Evolutionary conservation across 2,113 vertebrate species (phyloP), one percentile per base, ranked within the genome.

Genomic region (Apus apus): DNA sequence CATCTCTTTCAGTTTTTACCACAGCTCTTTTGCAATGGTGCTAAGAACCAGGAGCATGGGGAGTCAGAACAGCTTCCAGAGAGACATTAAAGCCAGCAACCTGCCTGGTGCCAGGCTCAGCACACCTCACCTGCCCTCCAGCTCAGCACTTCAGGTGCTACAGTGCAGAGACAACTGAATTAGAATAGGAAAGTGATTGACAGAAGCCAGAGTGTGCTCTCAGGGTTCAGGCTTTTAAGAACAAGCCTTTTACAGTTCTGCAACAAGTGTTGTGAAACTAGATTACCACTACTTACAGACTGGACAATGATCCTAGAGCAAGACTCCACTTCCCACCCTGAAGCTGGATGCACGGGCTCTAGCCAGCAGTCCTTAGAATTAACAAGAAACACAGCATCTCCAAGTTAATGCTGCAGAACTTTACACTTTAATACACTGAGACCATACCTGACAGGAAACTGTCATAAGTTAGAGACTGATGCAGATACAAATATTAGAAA

Each of bases 81-180:
- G 21, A 13, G 21, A 7, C 32, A 11, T 0, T 5, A 2, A 3
- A 13, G 9, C 0, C 21, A 43, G 25, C 13, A 21, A 2, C n/a
- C 43, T 0, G 19, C 25, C 36, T 8, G 1, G 29, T 2, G 14
- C 26, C 2, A 5, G 1, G 8, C 57, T 2, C 50, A 17, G 36
- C 45, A 21, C n/a, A 10, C 27, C 29, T 21, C 45, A 0, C 56
- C 6, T 3, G 13, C 70, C 32, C 57, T 22, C 36, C 50, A 2
- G 13, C 3, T 40, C 2, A 25, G 29, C 18, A 2, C 1, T 4
- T 3, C 2, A 23, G 36, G 4, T 7, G 30, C 11, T 15, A 1
- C 30, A 13, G 2, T 1, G 0, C 19, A 2, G 3, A 4, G 3
- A 19, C 8, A 14, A 15, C 2, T 0, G 32, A 11, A 15, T 11